These are phyloP conservation scores for Lampris incognitus DNA, from an alignment of 2,113 vertebrate genomes.

Conservation along the genomic window DNA sequence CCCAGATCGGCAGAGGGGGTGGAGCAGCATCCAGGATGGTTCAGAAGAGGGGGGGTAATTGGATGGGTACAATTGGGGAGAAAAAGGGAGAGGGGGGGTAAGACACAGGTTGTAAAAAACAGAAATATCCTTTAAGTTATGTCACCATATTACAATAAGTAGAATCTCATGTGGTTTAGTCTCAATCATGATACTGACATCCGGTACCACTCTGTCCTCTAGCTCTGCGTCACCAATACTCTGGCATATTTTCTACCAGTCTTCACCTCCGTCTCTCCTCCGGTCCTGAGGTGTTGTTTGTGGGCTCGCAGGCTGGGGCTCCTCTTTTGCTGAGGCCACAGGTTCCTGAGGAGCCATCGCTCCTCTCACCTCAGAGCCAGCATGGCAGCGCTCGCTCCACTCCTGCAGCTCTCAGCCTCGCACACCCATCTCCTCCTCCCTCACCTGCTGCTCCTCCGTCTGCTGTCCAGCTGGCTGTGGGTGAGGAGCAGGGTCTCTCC, in stretches of 20 bases:
- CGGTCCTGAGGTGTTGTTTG: conserved; percentile 10
- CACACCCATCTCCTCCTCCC: conserved; percentile 8
- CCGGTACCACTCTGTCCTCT: not conserved
- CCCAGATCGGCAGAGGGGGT: too few species aligned
- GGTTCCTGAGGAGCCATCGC: conserved; percentile 15
- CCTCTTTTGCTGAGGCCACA: conserved; percentile 38
- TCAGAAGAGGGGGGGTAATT: too few species aligned
- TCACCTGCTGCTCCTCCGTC: conserved; percentile 13
- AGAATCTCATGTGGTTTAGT: too few species aligned
- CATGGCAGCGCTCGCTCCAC: not conserved
- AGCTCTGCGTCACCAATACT: not conserved
- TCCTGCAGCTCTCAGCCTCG: conserved; percentile 14
- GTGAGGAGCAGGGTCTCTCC: not conserved
- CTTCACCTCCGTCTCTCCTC: conserved; percentile 33
- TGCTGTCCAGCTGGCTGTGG: not conserved
- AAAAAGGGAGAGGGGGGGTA: too few species aligned
- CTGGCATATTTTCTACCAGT: not conserved
- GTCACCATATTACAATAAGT: too few species aligned
- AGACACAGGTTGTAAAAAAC: too few species aligned
- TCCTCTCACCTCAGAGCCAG: conserved; percentile 39
- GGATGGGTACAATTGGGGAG: too few species aligned
- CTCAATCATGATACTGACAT: conserved; percentile 8
- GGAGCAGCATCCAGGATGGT: too few species aligned
- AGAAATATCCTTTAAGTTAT: too few species aligned
- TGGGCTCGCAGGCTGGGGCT: conserved; percentile 16